Conservation (phyloP, 2,113 vertebrate genomes). For the Pelodiscus sinensis region DNA sequence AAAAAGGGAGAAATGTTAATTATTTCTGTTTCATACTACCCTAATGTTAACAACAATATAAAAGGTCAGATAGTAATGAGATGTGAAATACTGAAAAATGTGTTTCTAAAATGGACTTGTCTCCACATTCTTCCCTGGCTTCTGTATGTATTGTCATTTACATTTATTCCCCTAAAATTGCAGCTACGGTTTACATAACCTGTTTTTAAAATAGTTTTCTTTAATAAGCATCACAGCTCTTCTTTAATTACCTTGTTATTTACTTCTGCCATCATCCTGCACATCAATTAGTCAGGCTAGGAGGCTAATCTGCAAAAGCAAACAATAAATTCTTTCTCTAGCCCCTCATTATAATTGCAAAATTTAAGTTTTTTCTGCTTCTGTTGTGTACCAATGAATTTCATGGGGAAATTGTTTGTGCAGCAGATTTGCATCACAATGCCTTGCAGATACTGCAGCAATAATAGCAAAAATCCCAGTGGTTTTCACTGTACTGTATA, state of each 20-base stretch:
- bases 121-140: neutral
- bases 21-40: neutral
- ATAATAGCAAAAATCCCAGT: neutral
- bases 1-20: neutral
- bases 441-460: neutral
- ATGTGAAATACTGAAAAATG: neutral
- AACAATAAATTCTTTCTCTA: neutral
- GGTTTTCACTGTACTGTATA: neutral
- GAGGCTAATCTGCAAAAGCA: neutral
- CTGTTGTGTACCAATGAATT: neutral
- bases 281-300: neutral
- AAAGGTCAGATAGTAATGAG: neutral
- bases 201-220: neutral
- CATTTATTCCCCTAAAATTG: neutral
- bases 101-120: neutral
- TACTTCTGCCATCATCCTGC: neutral
- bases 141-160: neutral
- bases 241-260: neutral
- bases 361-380: neutral
- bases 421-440: neutral
- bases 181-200: neutral
- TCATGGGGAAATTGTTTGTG: neutral
- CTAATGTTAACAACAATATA: neutral
- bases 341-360: neutral
- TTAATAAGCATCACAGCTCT: neutral